phyloP scores from a whole-genome alignment of 1,140 invertebrate genomes.

The Drosophila dunni region DNA sequence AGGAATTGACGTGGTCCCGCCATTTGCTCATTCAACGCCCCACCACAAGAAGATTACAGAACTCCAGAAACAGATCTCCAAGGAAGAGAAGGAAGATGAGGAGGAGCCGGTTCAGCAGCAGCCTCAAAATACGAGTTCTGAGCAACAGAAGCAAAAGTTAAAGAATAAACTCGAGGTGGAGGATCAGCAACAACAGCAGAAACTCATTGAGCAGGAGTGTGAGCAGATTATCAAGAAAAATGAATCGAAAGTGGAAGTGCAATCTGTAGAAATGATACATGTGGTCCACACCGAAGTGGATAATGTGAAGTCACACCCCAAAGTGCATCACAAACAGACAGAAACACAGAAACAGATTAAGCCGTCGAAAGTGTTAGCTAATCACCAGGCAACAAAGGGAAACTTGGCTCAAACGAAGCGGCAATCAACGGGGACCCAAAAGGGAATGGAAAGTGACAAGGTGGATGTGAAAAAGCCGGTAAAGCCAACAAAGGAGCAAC shows the following conservation, averaged over 20 bases:
- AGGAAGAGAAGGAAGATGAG: background rate
- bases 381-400: conserved; percentile 4
- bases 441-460: background rate
- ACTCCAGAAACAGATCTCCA: background rate
- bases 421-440: background rate
- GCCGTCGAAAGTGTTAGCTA: background rate
- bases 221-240: background rate
- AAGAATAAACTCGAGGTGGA: background rate
- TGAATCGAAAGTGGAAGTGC: background rate
- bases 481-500: conserved; percentile 1
- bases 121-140: background rate
- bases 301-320: background rate
- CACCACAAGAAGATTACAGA: background rate
- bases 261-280: conserved; percentile 9
- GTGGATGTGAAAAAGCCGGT: background rate
- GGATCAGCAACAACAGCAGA: background rate
- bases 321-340: conserved; percentile 7
- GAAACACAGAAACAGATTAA: background rate
- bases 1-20: background rate
- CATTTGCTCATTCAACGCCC: conserved; percentile 26
- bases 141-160: background rate
- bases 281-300: conserved; percentile 1
- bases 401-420: background rate
- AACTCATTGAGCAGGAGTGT: conserved; percentile 7
- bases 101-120: background rate